Base-by-base conservation (phyloP, 2,888 invertebrate genomes). In the Brachyptera putata region DNA sequence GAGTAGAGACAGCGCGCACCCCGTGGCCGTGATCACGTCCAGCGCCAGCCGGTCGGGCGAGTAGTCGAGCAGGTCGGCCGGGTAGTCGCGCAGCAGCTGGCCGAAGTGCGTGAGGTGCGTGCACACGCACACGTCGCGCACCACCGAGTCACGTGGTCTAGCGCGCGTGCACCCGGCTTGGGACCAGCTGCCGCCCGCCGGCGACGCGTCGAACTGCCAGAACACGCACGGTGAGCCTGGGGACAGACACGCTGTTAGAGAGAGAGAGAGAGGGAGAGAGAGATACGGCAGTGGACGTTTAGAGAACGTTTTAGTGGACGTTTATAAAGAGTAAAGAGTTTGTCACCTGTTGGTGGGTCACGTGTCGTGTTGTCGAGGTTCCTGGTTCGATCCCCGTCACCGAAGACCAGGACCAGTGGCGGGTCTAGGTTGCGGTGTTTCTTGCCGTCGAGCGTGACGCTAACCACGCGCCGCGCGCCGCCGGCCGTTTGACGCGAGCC, bases 81-180 rank as follows among this genome's bases (percentile, higher is more conserved):
- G 34, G 49, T 22, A 26, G 7, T 61, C 36, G 22, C 43, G 26
- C 2, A 61, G 16, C 24, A 64, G 56, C 43, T 63, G 58, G 16
- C 57, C 64, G 36, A 64, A 64, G 37, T 64, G 64, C 1, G 64
- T 64, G 14, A 64, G 57, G 25, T 64, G 64, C 1, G 59, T 58
- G 56, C 63, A 63, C 4, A 59, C 25, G 48, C 64, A 64, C 21
- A 61, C 49, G 46, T 9, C 9, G 24, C 55, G 2, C 13, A 14
- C 2, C 18, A 13, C 9, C 21, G 21, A 3, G 21, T 14, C 3
- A 24, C 21, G 16, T 37, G 22, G 18, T 22, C 25, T 1, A 41
- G 41, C 1, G 9, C 48, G 16, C 63, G 58, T 46, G 14, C 16
- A 18, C 57, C 55, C 21, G 25, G 24, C 14, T 53, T 56, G 2